phyloP scores from a whole-genome alignment of 2,113 vertebrate species.

The Lasiurus borealis region DNA sequence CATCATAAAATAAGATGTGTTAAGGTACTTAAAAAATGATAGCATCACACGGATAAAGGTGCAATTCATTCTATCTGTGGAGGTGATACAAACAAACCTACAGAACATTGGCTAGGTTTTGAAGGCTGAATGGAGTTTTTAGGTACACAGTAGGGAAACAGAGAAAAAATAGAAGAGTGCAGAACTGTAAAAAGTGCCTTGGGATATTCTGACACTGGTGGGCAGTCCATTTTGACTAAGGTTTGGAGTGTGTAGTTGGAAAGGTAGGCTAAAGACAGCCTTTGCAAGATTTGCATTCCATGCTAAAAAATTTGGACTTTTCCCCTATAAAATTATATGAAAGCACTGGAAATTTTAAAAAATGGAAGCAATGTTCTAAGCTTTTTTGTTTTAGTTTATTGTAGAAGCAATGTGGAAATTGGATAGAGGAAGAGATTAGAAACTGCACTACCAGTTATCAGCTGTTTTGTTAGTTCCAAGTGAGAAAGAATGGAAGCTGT shows the following conservation, averaged over 20 bases:
- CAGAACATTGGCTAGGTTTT: neutral
- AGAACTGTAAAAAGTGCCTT: neutral
- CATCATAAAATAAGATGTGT: neutral
- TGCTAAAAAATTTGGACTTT: neutral
- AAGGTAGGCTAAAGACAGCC: neutral
- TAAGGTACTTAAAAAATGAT: conserved; percentile 2
- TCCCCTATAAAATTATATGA: neutral
- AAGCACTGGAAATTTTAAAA: neutral
- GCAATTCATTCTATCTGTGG: neutral
- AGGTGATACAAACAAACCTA: neutral
- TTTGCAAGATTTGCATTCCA: neutral
- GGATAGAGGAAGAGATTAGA: neutral
- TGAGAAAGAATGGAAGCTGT: neutral
- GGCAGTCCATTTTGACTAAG: neutral
- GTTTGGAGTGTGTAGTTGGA: neutral
- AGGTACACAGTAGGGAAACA: neutral
- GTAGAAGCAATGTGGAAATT: neutral
- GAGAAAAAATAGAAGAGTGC: neutral
- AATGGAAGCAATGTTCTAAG: neutral
- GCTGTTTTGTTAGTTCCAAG: neutral
- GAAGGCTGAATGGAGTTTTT: neutral
- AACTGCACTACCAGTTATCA: neutral
- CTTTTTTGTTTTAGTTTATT: neutral
- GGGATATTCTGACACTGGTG: neutral
- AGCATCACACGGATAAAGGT: neutral